Base-by-base conservation (phyloP, 2,797 vertebrate species). In the Helicolenus hilgendorfi region DNA sequence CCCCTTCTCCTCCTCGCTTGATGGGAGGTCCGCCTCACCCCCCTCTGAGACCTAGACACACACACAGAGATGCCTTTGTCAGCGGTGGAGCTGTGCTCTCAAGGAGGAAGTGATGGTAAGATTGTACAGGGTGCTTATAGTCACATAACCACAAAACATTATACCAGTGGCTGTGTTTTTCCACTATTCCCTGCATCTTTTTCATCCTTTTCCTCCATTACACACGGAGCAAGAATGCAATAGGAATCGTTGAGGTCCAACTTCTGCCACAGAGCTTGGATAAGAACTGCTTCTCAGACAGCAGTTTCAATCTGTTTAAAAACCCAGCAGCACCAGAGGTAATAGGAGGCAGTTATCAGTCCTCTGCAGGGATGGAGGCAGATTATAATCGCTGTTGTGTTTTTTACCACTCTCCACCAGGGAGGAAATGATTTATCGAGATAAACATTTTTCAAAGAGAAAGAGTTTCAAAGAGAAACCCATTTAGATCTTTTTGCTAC, bases 31-130 rank as follows among this genome's bases (percentile, higher is more conserved):
- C 7, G 33, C 65, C 75, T 97, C 95, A 31, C 81, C 89, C 72
- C 91, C 91, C 60, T 97, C 96, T n/a, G 93, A 86, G 81, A 93
- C 89, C 97, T 97, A 85, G 70, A 96, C 45, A 53, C 88, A 96
- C 36, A 41, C 88, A 96, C 92, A 96, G 83, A 94, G 53, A 97
- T 88, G 86, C 75, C 84, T 92, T 94, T 94, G 95, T 95, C 91
- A 96, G 88, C 27, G 18, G 53, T 29, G 62, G 69, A 85, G 75
- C 49, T 20, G 41, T 73, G 45, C 45, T 86, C 71, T 91, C 73
- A 45, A 56, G 79, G 81, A 94, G 92, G 91, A 95, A 92, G 89
- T 65, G 71, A 87, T 89, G 84, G 79, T 89, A 82, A 91, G 89
- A 92, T 79, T 93, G 85, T 72, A 84, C 83, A 77, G 35, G 78